Evolutionary conservation across 2,888 invertebrate genomes (phyloP).

Genomic region (Villa cingulata): DNA sequence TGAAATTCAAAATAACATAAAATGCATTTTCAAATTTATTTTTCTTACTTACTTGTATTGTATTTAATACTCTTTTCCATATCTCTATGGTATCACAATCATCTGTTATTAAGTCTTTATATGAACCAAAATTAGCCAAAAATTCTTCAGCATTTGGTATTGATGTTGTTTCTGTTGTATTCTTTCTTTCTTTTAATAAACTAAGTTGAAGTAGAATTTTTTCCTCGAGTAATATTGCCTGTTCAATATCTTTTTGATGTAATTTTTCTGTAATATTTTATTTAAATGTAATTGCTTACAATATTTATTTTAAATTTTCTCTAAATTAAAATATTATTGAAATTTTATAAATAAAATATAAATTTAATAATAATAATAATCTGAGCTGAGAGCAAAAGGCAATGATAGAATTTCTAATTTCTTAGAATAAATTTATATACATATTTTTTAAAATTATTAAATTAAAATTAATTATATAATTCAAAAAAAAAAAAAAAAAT

Average conservation of each 20-base stretch:
- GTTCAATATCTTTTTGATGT: conserved; percentile 76
- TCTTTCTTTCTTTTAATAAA: conserved; percentile 46
- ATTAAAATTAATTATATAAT: no score
- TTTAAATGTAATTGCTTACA: no score
- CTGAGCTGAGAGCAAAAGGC: no score
- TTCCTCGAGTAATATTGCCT: conserved; percentile 73
- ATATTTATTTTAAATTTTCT: no score
- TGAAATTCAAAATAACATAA: neutral
- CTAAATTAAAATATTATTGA: no score
- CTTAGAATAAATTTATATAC: no score
- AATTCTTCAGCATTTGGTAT: conserved; percentile 31
- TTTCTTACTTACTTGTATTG: conserved; percentile 22
- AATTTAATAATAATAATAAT: no score
- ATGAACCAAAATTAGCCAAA: conserved; percentile 36
- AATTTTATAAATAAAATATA: no score
- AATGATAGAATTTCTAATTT: no score
- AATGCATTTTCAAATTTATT: neutral
- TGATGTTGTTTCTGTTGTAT: conserved; percentile 39
- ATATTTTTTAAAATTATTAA: no score
- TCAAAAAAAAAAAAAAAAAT: no score
- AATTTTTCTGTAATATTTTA: conserved; percentile 51
- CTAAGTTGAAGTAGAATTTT: conserved; percentile 75
- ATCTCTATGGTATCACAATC: conserved; percentile 62
- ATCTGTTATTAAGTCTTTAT: conserved; percentile 63
- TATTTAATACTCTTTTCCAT: conserved; percentile 60